Base-by-base conservation (phyloP, 2,113 vertebrate species). In the Orientallactaga bullata region DNA sequence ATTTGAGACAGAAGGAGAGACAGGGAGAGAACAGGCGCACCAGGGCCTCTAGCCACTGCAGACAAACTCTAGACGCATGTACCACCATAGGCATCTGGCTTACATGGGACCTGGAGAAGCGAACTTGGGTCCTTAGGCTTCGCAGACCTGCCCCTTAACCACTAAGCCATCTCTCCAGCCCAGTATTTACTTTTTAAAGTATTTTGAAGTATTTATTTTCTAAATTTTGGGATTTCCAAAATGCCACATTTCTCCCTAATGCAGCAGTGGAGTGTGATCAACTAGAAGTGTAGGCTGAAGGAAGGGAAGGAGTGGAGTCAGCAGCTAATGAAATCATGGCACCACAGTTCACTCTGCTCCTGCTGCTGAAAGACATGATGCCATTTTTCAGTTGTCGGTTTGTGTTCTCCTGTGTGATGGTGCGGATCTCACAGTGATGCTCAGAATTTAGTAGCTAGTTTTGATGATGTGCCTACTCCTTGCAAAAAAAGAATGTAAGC, bases 221-320 rank as follows among this genome's bases (percentile, higher is more conserved):
- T 47, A 47, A 47, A 47, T 47, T 47, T 47, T 84, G 61, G 90
- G 95, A 55, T 96, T 63, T 24, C 73, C 73, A 39, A 93, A 93
- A 79, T 89, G 71, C 74, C 47, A 30, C 9, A 51, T 88, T 85
- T 71, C 78, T 88, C 61, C 55, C 74, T 83, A 24, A 92, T 61
- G 16, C 74, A 90, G 15, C 84, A 35, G 58, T 68, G 90, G 42
- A 86, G 42, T 88, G 28, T 72, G n/a, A 47, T 68, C 51, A 51
- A 2, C 65, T 91, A 65, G 7, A 78, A 88, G 76, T 82, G 80
- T 16, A 69, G 32, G 20, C 65, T 82, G 26, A 79, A 71, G 37
- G 65, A 63, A 11, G 10, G 10, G 20, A 82, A 73, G 24, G 17
- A 37, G 5, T 85, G 58, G 55, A 30, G 85, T 93, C 47, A 85